Percentiles rank a stretch among this genome's conserved stretches.
Conservation (phyloP, 2,113 vertebrate genomes). For the Burhinus oedicnemus region DNA sequence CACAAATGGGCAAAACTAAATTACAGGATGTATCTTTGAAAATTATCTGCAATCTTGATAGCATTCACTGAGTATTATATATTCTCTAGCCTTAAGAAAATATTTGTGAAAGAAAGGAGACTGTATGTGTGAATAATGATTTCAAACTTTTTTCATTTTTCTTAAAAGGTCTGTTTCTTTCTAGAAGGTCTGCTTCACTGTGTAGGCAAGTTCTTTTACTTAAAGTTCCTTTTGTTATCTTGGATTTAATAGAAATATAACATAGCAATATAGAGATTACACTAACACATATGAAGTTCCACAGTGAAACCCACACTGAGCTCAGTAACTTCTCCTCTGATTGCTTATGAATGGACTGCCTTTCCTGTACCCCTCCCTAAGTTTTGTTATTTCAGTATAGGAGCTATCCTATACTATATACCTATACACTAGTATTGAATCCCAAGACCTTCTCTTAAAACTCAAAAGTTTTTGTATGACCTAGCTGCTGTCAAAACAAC, state of each 20-base stretch:
- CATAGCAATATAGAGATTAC: not conserved
- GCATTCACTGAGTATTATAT: not conserved
- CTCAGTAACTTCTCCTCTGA: not conserved
- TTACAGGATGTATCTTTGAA: not conserved
- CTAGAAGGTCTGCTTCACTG: not conserved
- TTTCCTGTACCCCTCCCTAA: not conserved
- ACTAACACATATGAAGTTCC: not conserved
- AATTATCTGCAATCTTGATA: not conserved
- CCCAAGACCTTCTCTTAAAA: not conserved
- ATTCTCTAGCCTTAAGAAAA: not conserved
- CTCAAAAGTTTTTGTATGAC: not conserved
- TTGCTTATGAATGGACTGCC: not conserved
- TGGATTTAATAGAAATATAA: not conserved
- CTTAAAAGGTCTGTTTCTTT: not conserved
- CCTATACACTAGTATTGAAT: not conserved
- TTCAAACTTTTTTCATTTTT: not conserved
- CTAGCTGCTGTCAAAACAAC: not conserved
- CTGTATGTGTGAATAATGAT: not conserved
- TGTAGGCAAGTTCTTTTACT: not conserved
- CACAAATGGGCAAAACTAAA: not conserved
- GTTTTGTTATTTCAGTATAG: not conserved
- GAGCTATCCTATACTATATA: fast-evolving
- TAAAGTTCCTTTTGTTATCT: not conserved
- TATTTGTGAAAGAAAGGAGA: not conserved
- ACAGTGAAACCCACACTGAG: not conserved